These are phyloP conservation scores for Tipula confusa DNA, from an alignment of 2,888 invertebrate species.

Conservation along the genomic window DNA sequence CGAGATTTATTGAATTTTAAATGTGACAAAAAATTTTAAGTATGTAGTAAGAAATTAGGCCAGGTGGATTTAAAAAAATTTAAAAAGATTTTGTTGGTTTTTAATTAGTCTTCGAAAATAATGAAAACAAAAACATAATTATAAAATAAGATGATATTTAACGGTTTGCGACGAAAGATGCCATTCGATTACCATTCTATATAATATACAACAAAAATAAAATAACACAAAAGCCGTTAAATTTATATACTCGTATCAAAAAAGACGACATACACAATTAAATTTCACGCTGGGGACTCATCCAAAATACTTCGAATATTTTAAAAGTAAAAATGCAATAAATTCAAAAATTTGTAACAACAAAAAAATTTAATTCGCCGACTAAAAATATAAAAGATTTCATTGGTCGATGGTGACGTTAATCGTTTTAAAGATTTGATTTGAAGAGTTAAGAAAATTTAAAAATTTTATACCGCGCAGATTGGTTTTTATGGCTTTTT, in stretches of 20 bases:
- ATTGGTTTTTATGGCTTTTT: not conserved
- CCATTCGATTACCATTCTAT: not conserved
- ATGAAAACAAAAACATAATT: constrained; percentile 3
- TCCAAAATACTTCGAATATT: not conserved
- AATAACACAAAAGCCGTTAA: not conserved
- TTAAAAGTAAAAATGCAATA: not conserved
- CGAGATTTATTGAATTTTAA: not conserved
- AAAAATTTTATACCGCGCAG: not conserved
- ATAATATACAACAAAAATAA: not conserved
- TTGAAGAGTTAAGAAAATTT: not conserved
- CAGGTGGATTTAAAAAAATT: not conserved
- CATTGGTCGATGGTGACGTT: not conserved
- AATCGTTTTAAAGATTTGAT: not conserved
- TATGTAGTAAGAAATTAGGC: constrained; percentile 1
- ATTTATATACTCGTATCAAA: no score
- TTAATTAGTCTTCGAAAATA: not conserved
- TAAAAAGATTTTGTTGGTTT: constrained; percentile 5
- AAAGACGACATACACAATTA: not conserved
- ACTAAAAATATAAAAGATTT: not conserved
- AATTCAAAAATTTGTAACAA: not conserved
- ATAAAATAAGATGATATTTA: not conserved
- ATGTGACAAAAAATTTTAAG: constrained; percentile 16
- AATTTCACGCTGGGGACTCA: not conserved
- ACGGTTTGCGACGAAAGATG: constrained; percentile 3
- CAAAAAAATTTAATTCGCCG: not conserved